A percentile compares a stretch with the other conserved stretches of the same genome.
Evolutionary conservation across 1,140 invertebrate genomes (phyloP).

Genomic region (Phymorhynchus buccinoides): DNA sequence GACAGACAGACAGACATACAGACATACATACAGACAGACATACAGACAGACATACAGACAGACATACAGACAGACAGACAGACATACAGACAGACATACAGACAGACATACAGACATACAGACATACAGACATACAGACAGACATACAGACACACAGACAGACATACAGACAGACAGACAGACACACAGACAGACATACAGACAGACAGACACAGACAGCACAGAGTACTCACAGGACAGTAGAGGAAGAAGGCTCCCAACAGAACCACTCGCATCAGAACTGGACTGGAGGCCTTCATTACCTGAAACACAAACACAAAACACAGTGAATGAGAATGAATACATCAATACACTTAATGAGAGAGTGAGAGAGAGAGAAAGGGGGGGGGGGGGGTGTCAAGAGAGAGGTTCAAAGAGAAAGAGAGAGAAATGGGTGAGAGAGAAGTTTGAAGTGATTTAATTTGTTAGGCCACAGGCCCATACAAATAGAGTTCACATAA

Average conservation of each 20-base stretch:
- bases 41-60: constrained; percentile 22
- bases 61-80: not conserved
- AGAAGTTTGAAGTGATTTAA: too few relatives aligned
- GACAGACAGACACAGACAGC: not conserved
- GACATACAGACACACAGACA: constrained; percentile 11
- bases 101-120: not conserved
- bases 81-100: not conserved
- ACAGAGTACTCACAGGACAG: constrained; percentile 84
- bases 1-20: too few relatives aligned
- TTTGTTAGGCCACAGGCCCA: too few relatives aligned
- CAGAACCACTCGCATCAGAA: constrained; percentile 89
- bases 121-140: constrained; percentile 11
- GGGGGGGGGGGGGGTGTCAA: too few relatives aligned
- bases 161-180: not conserved
- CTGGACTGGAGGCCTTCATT: constrained; percentile 92
- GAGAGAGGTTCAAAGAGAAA: too few relatives aligned
- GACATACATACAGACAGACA: too few relatives aligned
- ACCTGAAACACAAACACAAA: constrained; percentile 80
- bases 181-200: not conserved
- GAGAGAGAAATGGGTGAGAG: too few relatives aligned
- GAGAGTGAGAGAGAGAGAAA: too few relatives aligned
- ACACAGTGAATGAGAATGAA: too few relatives aligned
- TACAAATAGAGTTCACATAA: too few relatives aligned
- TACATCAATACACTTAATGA: too few relatives aligned
- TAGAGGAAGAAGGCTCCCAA: constrained; percentile 94